Conservation (phyloP, 1,140 invertebrate species). For the Latrodectus geometricus region DNA sequence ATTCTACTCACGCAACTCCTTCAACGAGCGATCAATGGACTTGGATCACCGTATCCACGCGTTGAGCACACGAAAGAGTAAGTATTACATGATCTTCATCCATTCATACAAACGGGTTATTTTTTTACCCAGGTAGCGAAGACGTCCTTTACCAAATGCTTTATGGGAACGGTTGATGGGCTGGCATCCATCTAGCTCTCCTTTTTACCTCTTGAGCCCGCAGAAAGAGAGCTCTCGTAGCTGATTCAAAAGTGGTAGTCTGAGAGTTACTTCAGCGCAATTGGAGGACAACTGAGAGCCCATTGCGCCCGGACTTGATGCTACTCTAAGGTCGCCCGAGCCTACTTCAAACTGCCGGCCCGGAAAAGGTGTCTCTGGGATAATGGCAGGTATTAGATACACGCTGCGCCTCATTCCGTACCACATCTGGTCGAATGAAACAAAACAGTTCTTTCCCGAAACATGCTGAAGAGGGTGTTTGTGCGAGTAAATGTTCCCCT, state of each 20-base stretch:
- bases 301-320: slow-evolving; percentile 38
- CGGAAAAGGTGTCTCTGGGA: slow-evolving; percentile 29
- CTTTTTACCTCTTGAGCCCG: slow-evolving; percentile 37
- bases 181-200: not conserved
- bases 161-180: not conserved
- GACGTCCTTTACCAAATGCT: not conserved
- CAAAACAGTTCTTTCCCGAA: slow-evolving; percentile 24
- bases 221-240: slow-evolving; percentile 35
- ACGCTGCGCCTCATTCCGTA: not conserved
- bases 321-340: slow-evolving; percentile 43
- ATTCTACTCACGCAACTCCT: not conserved
- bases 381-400: slow-evolving; percentile 50
- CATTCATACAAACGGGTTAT: not conserved
- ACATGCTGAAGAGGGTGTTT: slow-evolving; percentile 12
- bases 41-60: not conserved
- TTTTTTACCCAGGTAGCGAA: not conserved
- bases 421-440: not conserved
- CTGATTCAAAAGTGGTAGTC: slow-evolving; percentile 47
- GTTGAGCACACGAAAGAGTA: not conserved
- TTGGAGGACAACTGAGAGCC: slow-evolving; percentile 44
- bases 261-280: slow-evolving; percentile 55
- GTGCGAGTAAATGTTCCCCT: not conserved
- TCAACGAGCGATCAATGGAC: not conserved
- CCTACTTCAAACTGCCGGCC: slow-evolving; percentile 50
- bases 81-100: not conserved